Evolutionary conservation across 2,113 vertebrate species (phyloP), one percentile per base, ranked within the genome.

Genomic region (Amphilophus citrinellus): DNA sequence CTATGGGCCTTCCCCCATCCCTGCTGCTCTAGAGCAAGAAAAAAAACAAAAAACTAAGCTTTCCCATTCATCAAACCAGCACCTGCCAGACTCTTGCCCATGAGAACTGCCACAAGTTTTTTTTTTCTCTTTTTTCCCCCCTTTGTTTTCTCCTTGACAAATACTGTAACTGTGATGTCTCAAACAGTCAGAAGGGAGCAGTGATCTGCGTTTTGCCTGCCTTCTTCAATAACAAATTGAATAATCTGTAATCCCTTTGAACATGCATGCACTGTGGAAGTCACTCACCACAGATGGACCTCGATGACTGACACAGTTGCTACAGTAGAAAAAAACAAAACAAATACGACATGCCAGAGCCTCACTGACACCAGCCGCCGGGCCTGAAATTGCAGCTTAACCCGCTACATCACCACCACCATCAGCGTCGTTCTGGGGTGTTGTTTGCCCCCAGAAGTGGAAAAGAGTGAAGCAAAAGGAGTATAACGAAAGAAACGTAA

Each of bases 11-110:
- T 92, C 87, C 83, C 89, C 87, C 76, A 59, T 91, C 88, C 89
- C 73, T 32, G 17, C 75, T 10, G 82, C 83, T 87, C 80, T 8
- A 24, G 57, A 85, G 78, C 22, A 81, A 53, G 75, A 84, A 76
- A 56, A 78, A 79, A 73, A 63, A 17, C 22, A 27, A 76, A 77
- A 83, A 66, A 32, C 63, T 37, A 65, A 85, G 86, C 62, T 84
- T 58, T 82, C 90, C 87, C 88, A 94, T 94, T 94, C 90, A 94
- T 95, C 93, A 94, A 92, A 93, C 77, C 81, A 83, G 85, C 90
- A 94, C 90, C 92, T 94, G 92, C 88, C 91, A 94, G 84, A 88
- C 71, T 81, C 24, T 11, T 39, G 63, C 91, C 88, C 91, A 77
- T 68, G 92, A 93, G 91, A 90, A 87, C 77, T 32, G 80, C 62